Base-by-base conservation (phyloP, 1,140 invertebrate genomes). In the Armadillidium nasatum region DNA sequence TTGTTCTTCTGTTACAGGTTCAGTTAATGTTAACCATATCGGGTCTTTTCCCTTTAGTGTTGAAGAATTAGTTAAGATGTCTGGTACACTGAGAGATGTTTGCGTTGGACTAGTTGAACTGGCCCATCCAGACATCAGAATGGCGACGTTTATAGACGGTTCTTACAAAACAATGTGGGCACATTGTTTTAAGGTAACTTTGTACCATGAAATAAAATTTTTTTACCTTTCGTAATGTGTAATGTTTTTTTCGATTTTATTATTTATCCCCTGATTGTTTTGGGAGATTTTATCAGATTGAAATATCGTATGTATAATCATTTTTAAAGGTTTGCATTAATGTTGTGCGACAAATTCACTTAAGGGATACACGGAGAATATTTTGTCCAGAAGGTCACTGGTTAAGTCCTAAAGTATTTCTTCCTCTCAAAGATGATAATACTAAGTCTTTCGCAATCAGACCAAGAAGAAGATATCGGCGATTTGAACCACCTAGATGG, bases 21-120 rank as follows among this genome's bases (percentile, higher is more conserved):
- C 50, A 2, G 11, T 60, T 2, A 60, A 60, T 60, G 50, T 15
- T 13, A 60, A 60, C 11, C 50, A 60, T 13, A 60, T 15, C 11
- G 50, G 11, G 50, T 60, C 50, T 60, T 87, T 88, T 85, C 87
- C 88, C 23, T 88, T 88, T 79, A 81, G 81, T 44, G 80, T 88
- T 22, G 50, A 73, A 7, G 87, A 88, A 79, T 71, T 89, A 10
- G 83, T 86, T 4, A 82, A 82, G 7, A 87, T 89, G 83, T 84
- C 84, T 50, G 82, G 84, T 11, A 82, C 82, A 23, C 79, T 89
- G 22, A 80, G 87, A 75, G 92, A 94, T 79, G 90, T 95, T 0
- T 94, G 94, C 81, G 86, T 96, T 13, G 94, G 94, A 11, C 87
- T 97, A 0, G 92, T 97, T 1, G 94, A 97, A 82, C 85, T 96